Conservation (phyloP, 2,797 vertebrate species). For the Cirrhinus mrigala region DNA sequence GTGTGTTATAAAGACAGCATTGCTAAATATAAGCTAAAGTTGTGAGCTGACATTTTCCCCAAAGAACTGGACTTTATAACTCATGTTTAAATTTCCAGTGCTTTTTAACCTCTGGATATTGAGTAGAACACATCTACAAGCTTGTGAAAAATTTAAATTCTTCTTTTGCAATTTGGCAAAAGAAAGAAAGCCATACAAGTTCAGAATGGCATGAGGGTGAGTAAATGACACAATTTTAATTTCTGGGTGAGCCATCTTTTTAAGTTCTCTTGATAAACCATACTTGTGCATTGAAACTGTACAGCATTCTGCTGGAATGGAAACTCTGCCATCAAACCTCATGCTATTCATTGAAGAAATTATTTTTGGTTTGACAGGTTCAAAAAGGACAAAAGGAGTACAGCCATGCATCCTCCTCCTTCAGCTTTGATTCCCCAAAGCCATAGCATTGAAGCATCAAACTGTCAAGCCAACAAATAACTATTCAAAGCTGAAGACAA, state of each 20-base stretch:
- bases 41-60: no score
- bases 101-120: no score
- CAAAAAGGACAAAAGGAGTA: constrained; percentile 33
- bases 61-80: no score
- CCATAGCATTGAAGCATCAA: constrained; percentile 9
- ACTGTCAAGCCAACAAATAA: constrained; percentile 22
- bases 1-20: no score
- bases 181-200: background rate
- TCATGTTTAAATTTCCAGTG: no score
- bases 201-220: background rate
- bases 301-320: background rate
- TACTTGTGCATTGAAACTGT: background rate
- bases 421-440: constrained; percentile 32
- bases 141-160: background rate
- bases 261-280: background rate
- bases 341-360: constrained; percentile 4
- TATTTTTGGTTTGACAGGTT: constrained; percentile 23
- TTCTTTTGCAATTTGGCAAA: background rate
- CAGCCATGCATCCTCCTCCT: constrained; percentile 26
- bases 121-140: background rate
- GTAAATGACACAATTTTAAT: background rate
- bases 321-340: background rate
- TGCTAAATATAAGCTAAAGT: no score
- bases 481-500: constrained; percentile 28
- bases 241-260: background rate